A percentile compares a stretch with the other conserved stretches of the same genome.
Conservation (phyloP, 2,113 vertebrate genomes). For the Cebidichthys violaceus region DNA sequence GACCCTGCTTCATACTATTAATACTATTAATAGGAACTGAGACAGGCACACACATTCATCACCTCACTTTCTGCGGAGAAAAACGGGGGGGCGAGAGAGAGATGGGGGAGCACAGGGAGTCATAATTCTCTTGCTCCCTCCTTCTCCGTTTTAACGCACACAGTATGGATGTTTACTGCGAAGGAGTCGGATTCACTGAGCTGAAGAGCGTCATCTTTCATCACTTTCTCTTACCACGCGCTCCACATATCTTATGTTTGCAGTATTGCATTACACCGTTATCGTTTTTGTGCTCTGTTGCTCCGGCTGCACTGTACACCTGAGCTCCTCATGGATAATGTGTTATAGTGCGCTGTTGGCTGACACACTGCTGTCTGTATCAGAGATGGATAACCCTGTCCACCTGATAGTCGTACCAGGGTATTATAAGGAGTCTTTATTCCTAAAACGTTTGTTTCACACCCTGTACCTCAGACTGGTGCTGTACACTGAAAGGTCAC, state of each 20-base stretch:
- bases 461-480: background rate
- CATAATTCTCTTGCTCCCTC: conserved; percentile 26
- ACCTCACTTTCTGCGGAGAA: conserved; percentile 57
- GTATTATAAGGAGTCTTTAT: conserved; percentile 4
- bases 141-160: conserved; percentile 16
- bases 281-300: conserved; percentile 28
- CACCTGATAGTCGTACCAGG: background rate
- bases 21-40: conserved; percentile 76
- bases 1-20: conserved; percentile 67
- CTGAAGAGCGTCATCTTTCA: conserved; percentile 48
- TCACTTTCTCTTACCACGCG: conserved; percentile 38
- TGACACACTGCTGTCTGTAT: conserved; percentile 2
- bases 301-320: conserved; percentile 10
- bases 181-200: conserved; percentile 45
- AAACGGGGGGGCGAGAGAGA: conserved; percentile 26
- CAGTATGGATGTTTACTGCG: conserved; percentile 44
- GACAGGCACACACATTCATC: conserved; percentile 74
- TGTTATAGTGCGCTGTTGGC: conserved; percentile 7
- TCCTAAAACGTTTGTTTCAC: background rate
- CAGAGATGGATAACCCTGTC: conserved; percentile 18
- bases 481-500: background rate
- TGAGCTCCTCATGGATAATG: conserved; percentile 23
- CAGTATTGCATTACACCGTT: conserved; percentile 19
- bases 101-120: conserved; percentile 41
- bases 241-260: background rate